phyloP scores from a whole-genome alignment of 2,888 invertebrate genomes.

The Brassicogethes aeneus region DNA sequence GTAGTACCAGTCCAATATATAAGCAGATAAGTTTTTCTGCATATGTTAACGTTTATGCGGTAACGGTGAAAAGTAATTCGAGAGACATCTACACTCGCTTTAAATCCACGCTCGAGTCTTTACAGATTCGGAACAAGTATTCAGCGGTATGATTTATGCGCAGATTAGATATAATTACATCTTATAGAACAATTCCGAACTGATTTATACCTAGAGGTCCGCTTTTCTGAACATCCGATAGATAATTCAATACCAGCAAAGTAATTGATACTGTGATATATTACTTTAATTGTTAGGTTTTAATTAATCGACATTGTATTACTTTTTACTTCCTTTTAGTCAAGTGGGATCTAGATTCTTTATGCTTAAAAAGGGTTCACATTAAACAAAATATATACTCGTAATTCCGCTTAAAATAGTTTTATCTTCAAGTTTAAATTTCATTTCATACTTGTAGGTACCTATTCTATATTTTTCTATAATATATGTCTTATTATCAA shows the following conservation, averaged over 20 bases:
- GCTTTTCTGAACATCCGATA: background rate
- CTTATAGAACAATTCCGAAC: background rate
- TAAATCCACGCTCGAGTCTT: background rate
- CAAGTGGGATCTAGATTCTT: background rate
- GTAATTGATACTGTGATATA: background rate
- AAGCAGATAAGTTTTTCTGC: too few species aligned
- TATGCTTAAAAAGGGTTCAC: background rate
- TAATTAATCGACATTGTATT: too few species aligned
- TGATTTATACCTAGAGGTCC: background rate
- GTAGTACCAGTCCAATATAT: too few species aligned
- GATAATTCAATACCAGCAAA: background rate
- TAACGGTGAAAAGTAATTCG: background rate
- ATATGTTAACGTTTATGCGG: constrained; percentile 1
- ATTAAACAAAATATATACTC: background rate
- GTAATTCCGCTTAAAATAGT: too few species aligned
- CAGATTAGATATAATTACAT: background rate
- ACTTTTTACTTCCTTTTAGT: background rate
- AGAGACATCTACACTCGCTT: background rate
- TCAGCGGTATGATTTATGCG: background rate
- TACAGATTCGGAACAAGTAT: background rate
- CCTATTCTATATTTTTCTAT: too few species aligned
- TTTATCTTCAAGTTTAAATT: too few species aligned
- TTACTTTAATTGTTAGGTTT: too few species aligned
- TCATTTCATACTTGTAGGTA: too few species aligned
- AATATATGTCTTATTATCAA: too few species aligned